Percentiles rank a stretch among this genome's conserved stretches.
Evolutionary conservation across 2,113 vertebrate genomes (phyloP).

Genomic region (Spizaetus ornatus): DNA sequence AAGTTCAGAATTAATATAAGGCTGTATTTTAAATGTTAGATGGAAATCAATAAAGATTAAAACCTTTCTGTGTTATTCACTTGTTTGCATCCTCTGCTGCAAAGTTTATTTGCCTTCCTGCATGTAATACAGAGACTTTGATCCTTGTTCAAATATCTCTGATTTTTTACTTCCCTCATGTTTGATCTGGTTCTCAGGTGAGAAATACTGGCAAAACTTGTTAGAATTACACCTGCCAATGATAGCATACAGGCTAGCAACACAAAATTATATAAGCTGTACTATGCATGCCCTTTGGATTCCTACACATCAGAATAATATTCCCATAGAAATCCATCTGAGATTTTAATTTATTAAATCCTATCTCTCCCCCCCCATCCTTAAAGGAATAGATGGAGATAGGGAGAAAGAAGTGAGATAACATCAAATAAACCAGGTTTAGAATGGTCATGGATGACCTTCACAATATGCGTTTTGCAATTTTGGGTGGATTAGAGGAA

Average conservation of each 20-base stretch:
- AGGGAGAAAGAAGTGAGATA: background rate
- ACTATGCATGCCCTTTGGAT: background rate
- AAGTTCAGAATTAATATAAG: background rate
- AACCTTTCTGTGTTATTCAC: background rate
- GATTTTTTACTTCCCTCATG: constrained; percentile 3
- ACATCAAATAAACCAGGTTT: constrained; percentile 40
- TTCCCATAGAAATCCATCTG: constrained; percentile 44
- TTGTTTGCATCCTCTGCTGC: constrained; percentile 59
- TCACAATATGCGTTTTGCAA: constrained; percentile 62
- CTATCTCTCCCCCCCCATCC: background rate
- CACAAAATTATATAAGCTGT: background rate
- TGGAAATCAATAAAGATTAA: constrained; percentile 7
- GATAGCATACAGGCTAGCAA: background rate
- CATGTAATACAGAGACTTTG: background rate
- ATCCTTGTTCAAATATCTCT: constrained; percentile 40
- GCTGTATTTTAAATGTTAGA: background rate
- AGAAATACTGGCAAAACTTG: constrained; percentile 40
- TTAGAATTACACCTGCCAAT: constrained; percentile 20
- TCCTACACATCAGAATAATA: constrained; percentile 29
- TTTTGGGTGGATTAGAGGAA: constrained; percentile 76
- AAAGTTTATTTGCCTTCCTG: constrained; percentile 51
- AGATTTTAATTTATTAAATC: constrained; percentile 60
- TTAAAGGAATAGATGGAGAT: constrained; percentile 19
- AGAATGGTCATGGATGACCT: constrained; percentile 39
- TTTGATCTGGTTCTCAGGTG: constrained; percentile 54